Base-by-base conservation (phyloP, 1,140 invertebrate species). In the Magallana gigas region DNA sequence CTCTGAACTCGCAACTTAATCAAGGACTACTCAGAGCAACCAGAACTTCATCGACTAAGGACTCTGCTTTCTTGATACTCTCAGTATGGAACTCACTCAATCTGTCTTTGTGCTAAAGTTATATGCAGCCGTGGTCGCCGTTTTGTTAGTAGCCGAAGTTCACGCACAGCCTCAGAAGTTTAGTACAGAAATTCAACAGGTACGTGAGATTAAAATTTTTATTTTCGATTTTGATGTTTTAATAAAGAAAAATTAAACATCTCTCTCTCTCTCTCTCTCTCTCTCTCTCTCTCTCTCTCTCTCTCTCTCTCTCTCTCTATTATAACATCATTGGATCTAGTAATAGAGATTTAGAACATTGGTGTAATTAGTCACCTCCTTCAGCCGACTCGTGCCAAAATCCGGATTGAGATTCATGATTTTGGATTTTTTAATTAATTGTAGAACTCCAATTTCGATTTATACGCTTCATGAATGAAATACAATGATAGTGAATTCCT, bases 381-480 rank as follows among this genome's bases (percentile, higher is more conserved):
- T 29, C 11, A 11, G 23, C 11, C 68, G 8, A 23, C 36, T 29
- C 7, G 23, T 76, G 23, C 29, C 14, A 76, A 23, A 76, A 9
- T 12, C 68, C 18, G 12, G 68, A 23, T 76, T 76, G 68, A 11
- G 8, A 29, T 8, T 62, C 60, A 11, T 62, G 68, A 29, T 76
- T 76, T 29, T 0, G 36, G 23, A 23, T 12, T 76, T 8, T 48
- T 76, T 29, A 23, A 76, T 76, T 76, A 76, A 76, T 29, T 76
- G 68, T 23, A 76, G 18, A 29, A 76, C 68, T 29, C 68, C 36
- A 36, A 76, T 76, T 11, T 12, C 23, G 68, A 76, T 76, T 29
- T 76, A 29, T 76, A 76, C 68, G 68, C 18, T 23, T 76, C 68
- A 76, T 76, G 23, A 76, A 76, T 76, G 68, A 76, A 76, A 76